These are phyloP conservation scores for Ophion costatus DNA, from an alignment of 2,888 invertebrate species.

Conservation along the genomic window DNA sequence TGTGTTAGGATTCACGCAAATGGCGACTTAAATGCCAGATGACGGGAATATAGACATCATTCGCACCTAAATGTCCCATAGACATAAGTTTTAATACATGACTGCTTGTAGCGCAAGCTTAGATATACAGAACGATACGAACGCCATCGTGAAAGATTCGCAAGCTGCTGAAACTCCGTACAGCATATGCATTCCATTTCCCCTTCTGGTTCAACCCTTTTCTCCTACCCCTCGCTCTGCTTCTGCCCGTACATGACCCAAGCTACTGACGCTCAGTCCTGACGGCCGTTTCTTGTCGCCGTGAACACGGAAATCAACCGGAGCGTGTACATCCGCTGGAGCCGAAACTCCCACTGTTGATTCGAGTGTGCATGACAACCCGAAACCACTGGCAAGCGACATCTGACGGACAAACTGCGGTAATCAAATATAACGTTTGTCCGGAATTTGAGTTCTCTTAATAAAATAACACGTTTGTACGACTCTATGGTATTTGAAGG, in stretches of 20 bases:
- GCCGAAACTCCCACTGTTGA: conserved; percentile 20
- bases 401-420: conserved; percentile 23
- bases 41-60: neutral
- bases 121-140: conserved; percentile 34
- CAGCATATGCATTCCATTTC: conserved; percentile 5
- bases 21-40: neutral
- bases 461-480: neutral
- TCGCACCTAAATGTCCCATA: neutral
- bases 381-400: conserved; percentile 44
- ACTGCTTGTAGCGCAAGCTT: conserved; percentile 8
- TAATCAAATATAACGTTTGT: conserved; percentile 9
- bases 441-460: neutral
- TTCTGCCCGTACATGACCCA: conserved; percentile 48
- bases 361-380: conserved; percentile 39
- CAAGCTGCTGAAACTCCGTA: conserved; percentile 43
- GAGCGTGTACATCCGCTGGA: conserved; percentile 45
- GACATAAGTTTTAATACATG: conserved; percentile 12
- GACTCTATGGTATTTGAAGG: neutral
- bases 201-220: neutral
- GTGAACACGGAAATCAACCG: conserved; percentile 53
- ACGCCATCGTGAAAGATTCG: conserved; percentile 55
- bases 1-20: neutral
- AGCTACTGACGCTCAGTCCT: conserved; percentile 54
- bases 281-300: conserved; percentile 13
- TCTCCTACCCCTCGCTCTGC: conserved; percentile 9